Conservation (phyloP, 2,888 invertebrate genomes). For the Tuta absoluta region DNA sequence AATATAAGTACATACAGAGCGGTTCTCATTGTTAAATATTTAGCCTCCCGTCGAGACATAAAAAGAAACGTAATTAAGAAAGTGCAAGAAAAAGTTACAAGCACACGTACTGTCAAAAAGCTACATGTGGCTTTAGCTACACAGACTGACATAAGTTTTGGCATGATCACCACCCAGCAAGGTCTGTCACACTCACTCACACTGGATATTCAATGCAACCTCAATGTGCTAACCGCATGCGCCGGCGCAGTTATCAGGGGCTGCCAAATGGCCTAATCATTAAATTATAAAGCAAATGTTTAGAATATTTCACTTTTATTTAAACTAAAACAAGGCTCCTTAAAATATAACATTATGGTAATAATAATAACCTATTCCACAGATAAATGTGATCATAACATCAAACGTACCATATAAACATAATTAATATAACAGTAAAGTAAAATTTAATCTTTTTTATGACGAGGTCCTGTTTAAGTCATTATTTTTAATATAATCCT, state of each 20-base stretch:
- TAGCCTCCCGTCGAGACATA: constrained; percentile 1
- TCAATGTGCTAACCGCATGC: constrained; percentile 41
- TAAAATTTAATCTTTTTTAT: background rate
- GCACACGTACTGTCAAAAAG: background rate
- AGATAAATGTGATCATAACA: no score
- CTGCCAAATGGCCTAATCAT: background rate
- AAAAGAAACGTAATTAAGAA: background rate
- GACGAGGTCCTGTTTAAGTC: background rate
- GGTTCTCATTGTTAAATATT: constrained; percentile 4
- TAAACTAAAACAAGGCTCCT: no score
- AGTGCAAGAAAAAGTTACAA: constrained; percentile 3
- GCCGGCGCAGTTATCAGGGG: constrained; percentile 40
- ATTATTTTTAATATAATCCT: background rate
- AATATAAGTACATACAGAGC: background rate
- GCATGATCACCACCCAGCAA: constrained; percentile 4
- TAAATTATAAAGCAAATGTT: no score
- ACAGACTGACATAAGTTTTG: background rate
- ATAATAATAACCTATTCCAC: no score
- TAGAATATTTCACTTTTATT: no score
- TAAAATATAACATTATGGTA: no score
- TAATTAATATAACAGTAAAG: no score
- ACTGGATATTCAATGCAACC: constrained; percentile 36
- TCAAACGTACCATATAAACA: no score
- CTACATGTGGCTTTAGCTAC: no score
- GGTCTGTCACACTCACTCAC: constrained; percentile 29